A percentile compares a stretch with the other conserved stretches of the same genome.
phyloP scores from a whole-genome alignment of 2,113 vertebrate genomes.

The Toxotes chatareus region DNA sequence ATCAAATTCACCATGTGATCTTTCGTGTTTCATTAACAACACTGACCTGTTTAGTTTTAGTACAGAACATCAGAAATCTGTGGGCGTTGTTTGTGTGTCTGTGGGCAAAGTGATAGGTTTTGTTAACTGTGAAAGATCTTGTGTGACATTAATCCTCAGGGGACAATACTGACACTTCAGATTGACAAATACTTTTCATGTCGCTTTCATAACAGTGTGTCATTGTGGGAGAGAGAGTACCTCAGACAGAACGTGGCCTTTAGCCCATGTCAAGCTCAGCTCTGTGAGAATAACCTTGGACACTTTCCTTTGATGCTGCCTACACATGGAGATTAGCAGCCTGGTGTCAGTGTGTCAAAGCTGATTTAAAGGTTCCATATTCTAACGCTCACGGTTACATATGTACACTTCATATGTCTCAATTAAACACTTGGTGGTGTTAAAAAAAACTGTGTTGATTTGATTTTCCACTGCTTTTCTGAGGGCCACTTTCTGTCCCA shows the following conservation, averaged over 20 bases:
- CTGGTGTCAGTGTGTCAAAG: conserved; percentile 71
- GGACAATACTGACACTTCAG: conserved; percentile 51
- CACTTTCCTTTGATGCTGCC: conserved; percentile 35
- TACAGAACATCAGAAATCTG: not conserved
- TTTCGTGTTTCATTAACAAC: conserved; percentile 24
- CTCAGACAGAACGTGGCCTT: conserved; percentile 48
- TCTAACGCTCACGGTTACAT: no score
- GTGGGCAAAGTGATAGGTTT: conserved; percentile 13
- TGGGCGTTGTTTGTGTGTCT: not conserved
- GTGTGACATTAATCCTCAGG: conserved; percentile 45
- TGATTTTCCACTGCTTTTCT: no score
- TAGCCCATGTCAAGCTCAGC: conserved; percentile 44
- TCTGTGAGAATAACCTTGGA: conserved; percentile 63
- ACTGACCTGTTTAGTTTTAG: not conserved
- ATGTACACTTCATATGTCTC: no score
- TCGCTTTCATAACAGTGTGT: conserved; percentile 39
- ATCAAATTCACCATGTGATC: conserved; percentile 20
- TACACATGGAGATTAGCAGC: conserved; percentile 56
- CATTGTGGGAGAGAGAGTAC: not conserved
- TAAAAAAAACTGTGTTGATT: no score
- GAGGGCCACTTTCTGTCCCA: no score
- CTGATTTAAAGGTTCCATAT: conserved; percentile 43
- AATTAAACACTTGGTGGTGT: no score
- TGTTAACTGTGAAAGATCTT: conserved; percentile 37
- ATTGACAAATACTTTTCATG: conserved; percentile 63